Conservation (phyloP, 2,113 vertebrate species). For the Ivindomyrus marchei region DNA sequence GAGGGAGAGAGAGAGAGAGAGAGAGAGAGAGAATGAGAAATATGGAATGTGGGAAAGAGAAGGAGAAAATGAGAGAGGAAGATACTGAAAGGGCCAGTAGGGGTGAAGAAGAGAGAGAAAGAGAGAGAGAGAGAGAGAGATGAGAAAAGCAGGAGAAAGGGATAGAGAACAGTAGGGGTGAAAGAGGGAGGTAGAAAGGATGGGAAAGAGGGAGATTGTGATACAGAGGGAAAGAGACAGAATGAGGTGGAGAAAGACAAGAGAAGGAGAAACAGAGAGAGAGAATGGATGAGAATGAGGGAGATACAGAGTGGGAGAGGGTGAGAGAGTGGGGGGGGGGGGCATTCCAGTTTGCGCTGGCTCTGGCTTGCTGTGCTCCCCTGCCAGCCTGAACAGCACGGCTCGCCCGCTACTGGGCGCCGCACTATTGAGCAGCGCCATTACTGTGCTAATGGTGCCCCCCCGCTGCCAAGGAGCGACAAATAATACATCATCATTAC, state of each 20-base stretch:
- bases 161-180: neutral
- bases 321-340: neutral
- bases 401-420: neutral
- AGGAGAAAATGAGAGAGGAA: no score
- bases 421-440: neutral
- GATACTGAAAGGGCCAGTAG: neutral
- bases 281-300: neutral
- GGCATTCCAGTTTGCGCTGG: neutral
- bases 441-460: neutral
- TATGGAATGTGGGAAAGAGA: no score
- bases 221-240: neutral
- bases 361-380: neutral
- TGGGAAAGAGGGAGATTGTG: neutral
- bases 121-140: no score
- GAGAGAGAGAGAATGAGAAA: no score
- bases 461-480: neutral
- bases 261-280: neutral
- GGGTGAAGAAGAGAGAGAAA: no score
- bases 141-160: neutral
- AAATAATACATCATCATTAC: conserved; percentile 4
- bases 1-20: neutral
- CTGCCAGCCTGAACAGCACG: neutral
- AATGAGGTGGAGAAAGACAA: neutral
- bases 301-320: neutral
- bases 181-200: neutral